Evolutionary conservation across 2,113 vertebrate species (phyloP), one percentile per base, ranked within the genome.

Genomic region (Papio anubis): DNA sequence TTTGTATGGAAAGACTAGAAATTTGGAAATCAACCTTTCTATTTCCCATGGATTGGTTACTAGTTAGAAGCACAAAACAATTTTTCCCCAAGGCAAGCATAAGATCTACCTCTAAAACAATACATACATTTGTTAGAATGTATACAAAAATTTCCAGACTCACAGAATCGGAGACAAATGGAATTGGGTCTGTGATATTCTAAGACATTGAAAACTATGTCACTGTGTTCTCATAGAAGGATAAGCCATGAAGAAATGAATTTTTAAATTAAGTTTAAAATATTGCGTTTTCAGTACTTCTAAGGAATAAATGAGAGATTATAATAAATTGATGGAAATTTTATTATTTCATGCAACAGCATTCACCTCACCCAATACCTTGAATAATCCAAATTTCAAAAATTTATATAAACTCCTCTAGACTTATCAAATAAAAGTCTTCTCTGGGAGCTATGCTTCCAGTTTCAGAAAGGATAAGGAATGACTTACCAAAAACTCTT

Each of bases 401-500:
- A 70, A 57, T 40, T 40, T 57, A 25, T 32, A 88, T 68, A 76
- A n/a, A 57, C 6, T 91, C 25, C 32, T 76, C 32, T 61, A 87
- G 43, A 73, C 38, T 72, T 17, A 88, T 66, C 66, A 96, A 96
- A 10, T 92, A 96, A 92, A 96, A 93, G 61, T 43, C 20, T 38
- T 94, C 94, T 96, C 75, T 84, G 21, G 40, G 90, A 95, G 14
- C 45, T 86, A 14, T 79, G 16, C 92, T 93, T 93, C 50, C 52
- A 93, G 48, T 84, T 93, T 91, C 66, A 95, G 66, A 90, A 97
- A 95, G 40, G 61, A 82, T 75, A 86, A 93, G 20, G 30, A 97
- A 90, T 88, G 38, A 43, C 43, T 90, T 93, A 59, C 13, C 48
- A 93, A 81, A 88, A 90, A 20, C 8, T 68, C 57, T 84, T 76